Percentiles rank a stretch among this genome's conserved stretches.
These are phyloP conservation scores for Aphaenogaster rudis DNA, from an alignment of 1,140 invertebrate genomes.

Conservation along the genomic window DNA sequence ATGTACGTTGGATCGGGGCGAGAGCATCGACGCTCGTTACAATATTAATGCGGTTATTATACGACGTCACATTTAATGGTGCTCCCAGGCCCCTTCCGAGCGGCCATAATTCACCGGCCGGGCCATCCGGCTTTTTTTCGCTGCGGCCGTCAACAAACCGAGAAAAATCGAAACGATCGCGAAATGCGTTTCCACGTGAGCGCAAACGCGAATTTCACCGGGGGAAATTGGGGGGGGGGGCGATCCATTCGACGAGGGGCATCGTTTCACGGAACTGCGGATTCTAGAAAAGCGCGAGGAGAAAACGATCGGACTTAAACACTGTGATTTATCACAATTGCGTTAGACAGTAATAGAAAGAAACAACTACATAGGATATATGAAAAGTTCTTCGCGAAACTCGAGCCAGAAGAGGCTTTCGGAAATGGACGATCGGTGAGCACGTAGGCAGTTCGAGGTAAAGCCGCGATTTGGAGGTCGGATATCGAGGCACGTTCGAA, in stretches of 20 bases:
- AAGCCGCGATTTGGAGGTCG: constrained; percentile 54
- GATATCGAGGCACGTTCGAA: constrained; percentile 66
- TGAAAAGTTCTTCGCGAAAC: constrained; percentile 33
- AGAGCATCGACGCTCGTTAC: constrained; percentile 75
- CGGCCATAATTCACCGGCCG: constrained; percentile 55
- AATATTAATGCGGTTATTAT: constrained; percentile 78
- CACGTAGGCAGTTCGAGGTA: constrained; percentile 54
- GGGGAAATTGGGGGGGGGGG: too few species aligned
- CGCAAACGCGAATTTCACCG: constrained; percentile 24
- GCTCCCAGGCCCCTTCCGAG: constrained; percentile 61
- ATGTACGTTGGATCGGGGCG: constrained; percentile 60
- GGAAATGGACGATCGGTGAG: constrained; percentile 50
- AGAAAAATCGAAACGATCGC: constrained; percentile 57
- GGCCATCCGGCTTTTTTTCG: constrained; percentile 63
- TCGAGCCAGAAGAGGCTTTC: constrained; percentile 42
- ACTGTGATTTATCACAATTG: constrained; percentile 23
- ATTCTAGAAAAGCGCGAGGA: constrained; percentile 5
- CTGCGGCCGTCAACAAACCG: constrained; percentile 45
- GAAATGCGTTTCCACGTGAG: constrained; percentile 24
- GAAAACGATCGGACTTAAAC: constrained; percentile 20
- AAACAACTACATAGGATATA: constrained; percentile 3
- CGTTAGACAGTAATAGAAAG: constrained; percentile 43
- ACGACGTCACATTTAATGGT: constrained; percentile 72
- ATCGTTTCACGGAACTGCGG: neutral
- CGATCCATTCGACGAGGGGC: constrained; percentile 12